phyloP scores from a whole-genome alignment of 2,113 vertebrate species.

The Pholis gunnellus region DNA sequence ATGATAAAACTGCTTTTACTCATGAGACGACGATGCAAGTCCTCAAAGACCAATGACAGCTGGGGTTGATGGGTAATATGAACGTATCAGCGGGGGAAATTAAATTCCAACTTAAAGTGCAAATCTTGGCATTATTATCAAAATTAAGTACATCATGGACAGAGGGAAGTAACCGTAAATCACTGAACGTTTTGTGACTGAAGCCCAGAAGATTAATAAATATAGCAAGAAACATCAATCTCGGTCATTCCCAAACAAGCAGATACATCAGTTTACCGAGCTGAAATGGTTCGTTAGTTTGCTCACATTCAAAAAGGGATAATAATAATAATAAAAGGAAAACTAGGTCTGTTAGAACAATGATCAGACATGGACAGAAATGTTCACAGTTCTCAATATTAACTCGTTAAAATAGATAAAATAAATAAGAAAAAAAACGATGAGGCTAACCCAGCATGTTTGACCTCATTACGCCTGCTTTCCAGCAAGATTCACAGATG shows the following conservation, averaged over 20 bases:
- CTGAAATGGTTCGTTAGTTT: slow-evolving; percentile 34
- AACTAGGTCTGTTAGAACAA: slow-evolving; percentile 23
- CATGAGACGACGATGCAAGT: neutral
- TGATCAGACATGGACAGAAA: slow-evolving; percentile 41
- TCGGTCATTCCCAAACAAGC: slow-evolving; percentile 35
- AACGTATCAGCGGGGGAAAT: slow-evolving; percentile 21
- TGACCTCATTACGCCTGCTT: slow-evolving; percentile 49
- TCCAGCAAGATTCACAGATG: slow-evolving; percentile 57
- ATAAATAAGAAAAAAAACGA: slow-evolving; percentile 55
- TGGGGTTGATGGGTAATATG: neutral
- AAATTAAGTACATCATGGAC: slow-evolving; percentile 53
- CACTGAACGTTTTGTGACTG: slow-evolving; percentile 7
- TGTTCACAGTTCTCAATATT: slow-evolving; percentile 60
- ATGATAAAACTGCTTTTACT: slow-evolving; percentile 9
- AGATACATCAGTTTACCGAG: slow-evolving; percentile 16
- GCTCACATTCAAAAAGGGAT: slow-evolving; percentile 59
- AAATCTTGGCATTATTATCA: slow-evolving; percentile 54
- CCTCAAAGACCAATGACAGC: slow-evolving; percentile 3
- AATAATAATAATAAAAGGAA: slow-evolving; percentile 24
- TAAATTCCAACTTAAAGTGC: slow-evolving; percentile 70
- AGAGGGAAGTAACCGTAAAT: slow-evolving; percentile 24
- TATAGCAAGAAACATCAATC: slow-evolving; percentile 46
- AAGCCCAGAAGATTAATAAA: slow-evolving; percentile 42
- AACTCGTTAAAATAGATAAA: slow-evolving; percentile 64
- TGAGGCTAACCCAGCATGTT: slow-evolving; percentile 33